These are phyloP conservation scores for Phocoena sinus DNA, from an alignment of 2,113 vertebrate species.

Conservation along the genomic window DNA sequence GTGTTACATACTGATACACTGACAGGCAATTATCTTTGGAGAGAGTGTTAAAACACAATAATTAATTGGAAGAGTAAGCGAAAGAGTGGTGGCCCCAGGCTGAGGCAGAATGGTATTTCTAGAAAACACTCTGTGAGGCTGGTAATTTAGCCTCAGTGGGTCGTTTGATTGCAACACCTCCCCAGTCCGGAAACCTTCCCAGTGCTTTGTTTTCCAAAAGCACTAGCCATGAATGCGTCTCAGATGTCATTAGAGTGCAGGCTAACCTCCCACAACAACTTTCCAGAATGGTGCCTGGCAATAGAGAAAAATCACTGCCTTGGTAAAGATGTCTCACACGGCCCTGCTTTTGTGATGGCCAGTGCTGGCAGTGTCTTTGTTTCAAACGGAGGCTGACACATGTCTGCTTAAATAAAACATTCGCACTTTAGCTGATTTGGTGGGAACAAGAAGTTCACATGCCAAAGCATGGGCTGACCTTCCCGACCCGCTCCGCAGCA, in stretches of 20 bases:
- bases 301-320: not conserved
- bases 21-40: conserved; percentile 86
- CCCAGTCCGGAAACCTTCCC: conserved; percentile 7
- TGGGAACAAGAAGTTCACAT: conserved; percentile 53
- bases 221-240: conserved; percentile 36
- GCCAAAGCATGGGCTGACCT: conserved; percentile 39
- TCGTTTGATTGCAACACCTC: conserved; percentile 45
- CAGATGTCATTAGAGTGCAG: not conserved
- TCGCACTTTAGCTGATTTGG: conserved; percentile 43
- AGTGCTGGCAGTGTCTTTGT: conserved; percentile 24
- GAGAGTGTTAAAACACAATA: conserved; percentile 83
- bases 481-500: not conserved
- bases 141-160: conserved; percentile 56
- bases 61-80: conserved; percentile 83
- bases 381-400: conserved; percentile 49
- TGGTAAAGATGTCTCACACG: conserved; percentile 26
- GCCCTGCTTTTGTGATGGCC: conserved; percentile 26
- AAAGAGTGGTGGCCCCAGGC: conserved; percentile 75
- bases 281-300: conserved; percentile 54
- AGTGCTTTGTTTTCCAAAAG: conserved; percentile 46
- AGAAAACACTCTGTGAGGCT: conserved; percentile 49
- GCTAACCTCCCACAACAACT: conserved; percentile 33
- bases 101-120: conserved; percentile 62
- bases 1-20: conserved; percentile 79
- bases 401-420: conserved; percentile 46